Conservation (phyloP, 2,113 vertebrate species). For the Hypanus sabinus region DNA sequence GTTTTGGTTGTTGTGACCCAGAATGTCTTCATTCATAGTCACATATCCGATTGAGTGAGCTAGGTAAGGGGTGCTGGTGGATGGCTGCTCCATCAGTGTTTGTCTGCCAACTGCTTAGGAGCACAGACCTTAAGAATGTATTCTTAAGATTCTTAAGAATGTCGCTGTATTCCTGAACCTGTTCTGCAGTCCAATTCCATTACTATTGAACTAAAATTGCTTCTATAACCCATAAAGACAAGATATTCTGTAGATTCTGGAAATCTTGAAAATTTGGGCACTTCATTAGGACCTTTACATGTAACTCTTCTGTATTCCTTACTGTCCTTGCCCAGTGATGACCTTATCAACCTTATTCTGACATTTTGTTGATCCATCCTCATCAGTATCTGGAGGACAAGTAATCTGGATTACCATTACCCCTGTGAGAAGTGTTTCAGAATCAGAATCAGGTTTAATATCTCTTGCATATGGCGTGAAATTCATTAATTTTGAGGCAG, state of each 20-base stretch:
- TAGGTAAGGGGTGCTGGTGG: neutral
- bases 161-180: too few species aligned
- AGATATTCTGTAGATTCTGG: too few species aligned
- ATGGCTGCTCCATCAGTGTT: neutral
- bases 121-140: neutral
- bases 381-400: too few species aligned
- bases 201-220: neutral
- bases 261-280: too few species aligned
- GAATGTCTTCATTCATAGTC: neutral
- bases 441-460: too few species aligned
- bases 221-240: neutral
- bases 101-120: neutral
- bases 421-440: neutral
- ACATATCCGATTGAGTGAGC: neutral
- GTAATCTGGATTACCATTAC: neutral
- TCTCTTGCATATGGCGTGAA: too few species aligned
- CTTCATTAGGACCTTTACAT: too few species aligned
- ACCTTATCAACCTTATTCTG: neutral
- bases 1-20: neutral
- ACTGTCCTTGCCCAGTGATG: neutral
- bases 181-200: neutral
- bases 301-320: neutral
- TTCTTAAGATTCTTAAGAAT: too few species aligned
- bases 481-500: too few species aligned
- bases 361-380: neutral